Percentiles rank a stretch among this genome's conserved stretches.
Evolutionary conservation across 1,140 invertebrate genomes (phyloP).

Genomic region (Tribolium madens): DNA sequence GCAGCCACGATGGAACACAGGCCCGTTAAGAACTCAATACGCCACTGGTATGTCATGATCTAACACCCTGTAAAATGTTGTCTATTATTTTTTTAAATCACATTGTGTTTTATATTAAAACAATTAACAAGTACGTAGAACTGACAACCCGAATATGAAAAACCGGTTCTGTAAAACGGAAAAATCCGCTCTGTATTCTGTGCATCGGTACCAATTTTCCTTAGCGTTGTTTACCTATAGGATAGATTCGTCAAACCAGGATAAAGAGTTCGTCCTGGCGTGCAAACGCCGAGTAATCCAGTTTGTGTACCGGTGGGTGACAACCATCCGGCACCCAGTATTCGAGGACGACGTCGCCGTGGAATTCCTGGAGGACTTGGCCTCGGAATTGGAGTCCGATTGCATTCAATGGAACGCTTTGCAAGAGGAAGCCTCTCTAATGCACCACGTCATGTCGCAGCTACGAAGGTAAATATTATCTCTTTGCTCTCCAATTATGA

Average conservation of each 20-base stretch:
- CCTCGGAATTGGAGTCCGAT: constrained; percentile 77
- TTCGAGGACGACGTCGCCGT: constrained; percentile 80
- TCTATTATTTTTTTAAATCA: too few species aligned
- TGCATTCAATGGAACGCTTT: constrained; percentile 67
- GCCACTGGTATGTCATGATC: too few species aligned
- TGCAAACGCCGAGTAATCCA: constrained; percentile 83
- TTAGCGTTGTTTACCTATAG: constrained; percentile 71
- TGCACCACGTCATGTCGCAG: constrained; percentile 76
- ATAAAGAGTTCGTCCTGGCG: constrained; percentile 79
- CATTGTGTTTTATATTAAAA: too few species aligned
- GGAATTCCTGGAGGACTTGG: constrained; percentile 81
- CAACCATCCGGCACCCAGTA: constrained; percentile 78
- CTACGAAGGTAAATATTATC: constrained; percentile 66
- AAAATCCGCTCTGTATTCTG: too few species aligned
- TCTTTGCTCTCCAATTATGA: neutral
- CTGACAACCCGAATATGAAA: too few species aligned
- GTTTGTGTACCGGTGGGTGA: constrained; percentile 84
- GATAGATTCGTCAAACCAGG: constrained; percentile 72
- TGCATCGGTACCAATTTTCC: constrained; percentile 64
- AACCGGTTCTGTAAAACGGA: too few species aligned
- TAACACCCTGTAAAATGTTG: too few species aligned
- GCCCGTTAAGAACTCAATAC: too few species aligned
- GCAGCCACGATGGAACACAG: too few species aligned
- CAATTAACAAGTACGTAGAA: too few species aligned
- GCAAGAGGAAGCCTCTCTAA: constrained; percentile 75